Evolutionary conservation across 2,113 vertebrate species (phyloP).

Genomic region (Epinephelus moara): DNA sequence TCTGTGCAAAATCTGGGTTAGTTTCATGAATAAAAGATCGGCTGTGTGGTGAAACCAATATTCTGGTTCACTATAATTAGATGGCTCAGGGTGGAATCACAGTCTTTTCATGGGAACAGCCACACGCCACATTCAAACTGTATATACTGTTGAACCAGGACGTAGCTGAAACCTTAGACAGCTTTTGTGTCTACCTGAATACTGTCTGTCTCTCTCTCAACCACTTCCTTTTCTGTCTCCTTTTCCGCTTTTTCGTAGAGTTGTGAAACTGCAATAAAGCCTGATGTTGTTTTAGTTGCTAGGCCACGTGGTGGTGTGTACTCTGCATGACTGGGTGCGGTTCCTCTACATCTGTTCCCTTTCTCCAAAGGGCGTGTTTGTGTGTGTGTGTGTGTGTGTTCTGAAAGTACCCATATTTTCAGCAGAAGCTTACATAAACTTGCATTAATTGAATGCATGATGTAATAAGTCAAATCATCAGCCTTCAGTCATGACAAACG

Average conservation of each 20-base stretch:
- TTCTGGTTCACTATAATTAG: conserved; percentile 58
- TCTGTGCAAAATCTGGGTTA: conserved; percentile 38
- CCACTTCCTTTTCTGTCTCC: conserved; percentile 19
- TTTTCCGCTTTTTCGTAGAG: conserved; percentile 45
- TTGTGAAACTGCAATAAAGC: conserved; percentile 55
- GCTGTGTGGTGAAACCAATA: conserved; percentile 53
- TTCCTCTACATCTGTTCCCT: conserved; percentile 70
- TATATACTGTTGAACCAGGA: not conserved
- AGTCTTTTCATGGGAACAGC: conserved; percentile 44
- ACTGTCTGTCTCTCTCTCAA: conserved; percentile 20
- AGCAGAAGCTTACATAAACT: conserved; percentile 33
- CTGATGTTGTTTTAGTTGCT: conserved; percentile 76
- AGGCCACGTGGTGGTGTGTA: conserved; percentile 64
- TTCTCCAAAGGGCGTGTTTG: conserved; percentile 55
- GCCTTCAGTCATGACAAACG: conserved; percentile 7
- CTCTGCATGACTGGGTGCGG: conserved; percentile 71
- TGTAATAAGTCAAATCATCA: conserved; percentile 30
- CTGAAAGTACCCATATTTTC: conserved; percentile 50
- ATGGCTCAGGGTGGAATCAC: conserved; percentile 1
- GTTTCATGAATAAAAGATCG: conserved; percentile 68
- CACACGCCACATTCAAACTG: conserved; percentile 26
- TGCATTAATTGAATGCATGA: conserved; percentile 9
- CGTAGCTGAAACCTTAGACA: conserved; percentile 24
- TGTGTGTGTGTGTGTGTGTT: conserved; percentile 11
- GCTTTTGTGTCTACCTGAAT: conserved; percentile 15